A percentile compares a stretch with the other conserved stretches of the same genome.
phyloP scores from a whole-genome alignment of 2,797 vertebrate genomes.

The Pristis pectinata region DNA sequence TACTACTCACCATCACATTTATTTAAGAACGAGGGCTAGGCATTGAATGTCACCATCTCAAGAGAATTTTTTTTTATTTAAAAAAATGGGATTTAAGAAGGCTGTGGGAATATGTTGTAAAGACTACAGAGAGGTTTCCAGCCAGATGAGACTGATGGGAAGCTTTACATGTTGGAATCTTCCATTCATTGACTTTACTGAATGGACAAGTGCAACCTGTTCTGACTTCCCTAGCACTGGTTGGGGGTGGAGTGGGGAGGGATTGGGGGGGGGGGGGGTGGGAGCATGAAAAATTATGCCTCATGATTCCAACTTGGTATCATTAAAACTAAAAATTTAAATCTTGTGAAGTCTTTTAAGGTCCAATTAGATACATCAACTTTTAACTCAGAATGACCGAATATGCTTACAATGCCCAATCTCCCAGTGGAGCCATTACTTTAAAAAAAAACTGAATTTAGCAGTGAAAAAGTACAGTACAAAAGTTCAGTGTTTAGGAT shows the following conservation, averaged over 20 bases:
- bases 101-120: not conserved
- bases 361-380: not conserved
- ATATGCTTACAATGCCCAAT: constrained; percentile 50
- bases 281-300: not conserved
- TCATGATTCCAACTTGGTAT: no score
- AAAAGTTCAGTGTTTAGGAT: constrained; percentile 49
- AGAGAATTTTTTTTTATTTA: not conserved
- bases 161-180: not conserved
- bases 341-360: not conserved
- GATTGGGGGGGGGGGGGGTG: not conserved
- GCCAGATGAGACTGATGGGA: not conserved
- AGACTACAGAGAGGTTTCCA: not conserved
- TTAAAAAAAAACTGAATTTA: constrained; percentile 48
- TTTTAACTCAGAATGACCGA: constrained; percentile 33
- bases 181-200: not conserved
- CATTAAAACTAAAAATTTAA: not conserved
- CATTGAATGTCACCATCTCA: not conserved
- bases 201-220: not conserved
- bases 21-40: not conserved
- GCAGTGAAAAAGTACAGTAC: constrained; percentile 23
- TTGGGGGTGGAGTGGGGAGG: no score
- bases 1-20: not conserved
- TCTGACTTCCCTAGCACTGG: not conserved
- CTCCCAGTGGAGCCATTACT: constrained; percentile 44
- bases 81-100: not conserved